Base-by-base conservation (phyloP, 92 coral and sea anemone species). In the Parazoanthus swiftii region DNA sequence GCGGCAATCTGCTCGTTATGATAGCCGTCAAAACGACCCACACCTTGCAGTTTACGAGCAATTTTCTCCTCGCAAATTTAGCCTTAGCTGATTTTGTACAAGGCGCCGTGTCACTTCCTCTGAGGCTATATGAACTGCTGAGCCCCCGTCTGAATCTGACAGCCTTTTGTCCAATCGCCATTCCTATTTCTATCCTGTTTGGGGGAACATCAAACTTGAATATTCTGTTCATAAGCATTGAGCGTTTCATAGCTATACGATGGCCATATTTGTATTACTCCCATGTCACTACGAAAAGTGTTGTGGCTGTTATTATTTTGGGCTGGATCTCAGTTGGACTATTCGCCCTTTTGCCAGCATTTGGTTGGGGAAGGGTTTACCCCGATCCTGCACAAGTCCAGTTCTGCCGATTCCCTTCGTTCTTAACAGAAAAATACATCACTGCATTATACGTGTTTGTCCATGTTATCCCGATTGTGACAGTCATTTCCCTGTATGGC, bases 121-220 rank as follows among this genome's bases (percentile, higher is more conserved):
- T 91, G 77, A 88, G 97, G 44, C 35, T 91, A 18, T 90, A 85
- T 7, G 97, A 92, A 46, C 63, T 91, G 8, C 56, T 93, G 8
- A 72, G 70, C n/a, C 51, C 76, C 29, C 46, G 37, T 10, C 44
- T 82, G 8, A 81, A 86, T 50, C 74, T 89, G 26, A 78, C 33
- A 16, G 20, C 85, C 8, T 87, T 91, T 36, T 92, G 95, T 46
- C 97, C 82, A 1, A 59, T 80, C 8, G 86, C 95, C 2, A 90
- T 94, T 42, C 92, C 94, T 6, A 42, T 78, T 21, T 90, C 95
- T 6, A 94, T 91, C 23, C 50, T 92, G 59, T 94, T 94, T 65
- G 97, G 95, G 16, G 92, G 97, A n/a, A 91, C 92, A 29, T 94
- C 97, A 11, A 92, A 92, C 82, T 51, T 92, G 26, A 94, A 82